Evolutionary conservation across 1,140 invertebrate genomes (phyloP).

Genomic region (Pogonomyrmex californicus): DNA sequence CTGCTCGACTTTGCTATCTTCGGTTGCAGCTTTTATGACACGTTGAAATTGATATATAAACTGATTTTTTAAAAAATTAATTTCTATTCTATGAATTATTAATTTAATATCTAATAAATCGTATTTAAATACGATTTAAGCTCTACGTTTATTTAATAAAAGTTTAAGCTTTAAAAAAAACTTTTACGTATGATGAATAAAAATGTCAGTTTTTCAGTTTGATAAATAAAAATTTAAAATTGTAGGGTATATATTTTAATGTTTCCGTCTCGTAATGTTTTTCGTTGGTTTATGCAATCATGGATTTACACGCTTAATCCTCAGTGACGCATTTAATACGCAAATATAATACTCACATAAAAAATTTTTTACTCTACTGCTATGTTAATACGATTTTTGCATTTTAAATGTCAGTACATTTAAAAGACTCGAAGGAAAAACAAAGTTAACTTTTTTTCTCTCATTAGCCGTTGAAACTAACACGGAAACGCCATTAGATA

Average conservation of each 20-base stretch:
- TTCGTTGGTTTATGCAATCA: slow-evolving; percentile 30
- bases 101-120: background rate
- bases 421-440: background rate
- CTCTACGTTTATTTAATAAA: background rate
- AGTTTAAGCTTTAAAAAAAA: background rate
- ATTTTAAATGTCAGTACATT: background rate
- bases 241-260: slow-evolving; percentile 35
- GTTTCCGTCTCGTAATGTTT: slow-evolving; percentile 27
- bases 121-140: background rate
- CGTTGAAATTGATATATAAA: background rate
- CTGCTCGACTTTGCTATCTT: slow-evolving; percentile 28
- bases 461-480: background rate
- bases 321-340: slow-evolving; percentile 22
- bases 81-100: background rate
- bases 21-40: background rate
- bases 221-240: slow-evolving; percentile 31
- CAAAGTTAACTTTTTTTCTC: background rate
- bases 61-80: background rate
- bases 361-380: background rate
- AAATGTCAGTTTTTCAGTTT: slow-evolving; percentile 15
- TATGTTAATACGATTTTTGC: background rate
- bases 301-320: slow-evolving; percentile 12
- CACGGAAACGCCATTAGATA: background rate
- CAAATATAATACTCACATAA: slow-evolving; percentile 2
- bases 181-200: background rate